These are phyloP conservation scores for Apocrypta bakeri DNA, from an alignment of 1,140 invertebrate genomes.

Conservation along the genomic window DNA sequence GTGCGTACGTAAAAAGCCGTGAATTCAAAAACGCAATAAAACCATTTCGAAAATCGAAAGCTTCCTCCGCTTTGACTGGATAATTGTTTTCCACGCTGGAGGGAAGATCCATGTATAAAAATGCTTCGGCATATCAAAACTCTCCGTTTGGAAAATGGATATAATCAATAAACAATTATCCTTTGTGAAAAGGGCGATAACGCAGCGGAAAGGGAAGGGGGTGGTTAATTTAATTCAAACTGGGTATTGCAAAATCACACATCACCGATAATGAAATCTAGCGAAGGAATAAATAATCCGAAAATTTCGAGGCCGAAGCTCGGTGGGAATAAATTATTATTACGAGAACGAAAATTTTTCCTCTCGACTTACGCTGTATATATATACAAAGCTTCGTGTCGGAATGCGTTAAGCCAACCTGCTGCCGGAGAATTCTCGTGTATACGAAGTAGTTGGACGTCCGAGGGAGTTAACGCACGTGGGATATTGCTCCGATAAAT, in stretches of 20 bases:
- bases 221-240: neutral
- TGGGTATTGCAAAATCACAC: no score
- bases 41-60: neutral
- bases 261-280: no score
- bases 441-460: neutral
- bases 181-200: neutral
- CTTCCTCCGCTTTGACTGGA: no score
- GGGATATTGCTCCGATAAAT: slow-evolving; percentile 37
- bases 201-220: no score
- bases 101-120: no score
- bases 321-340: no score
- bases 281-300: no score
- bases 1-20: neutral
- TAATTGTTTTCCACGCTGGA: no score
- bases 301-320: no score
- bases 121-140: neutral
- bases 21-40: neutral
- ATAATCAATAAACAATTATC: neutral
- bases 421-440: neutral
- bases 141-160: no score
- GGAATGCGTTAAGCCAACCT: slow-evolving; percentile 33
- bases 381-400: neutral
- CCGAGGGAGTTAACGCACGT: slow-evolving; percentile 31
- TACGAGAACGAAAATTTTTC: slow-evolving; percentile 2
- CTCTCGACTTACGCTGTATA: neutral